Percentiles rank a stretch among this genome's conserved stretches.
Evolutionary conservation across 2,888 invertebrate species (phyloP).

Genomic region (Tridacna gigas): DNA sequence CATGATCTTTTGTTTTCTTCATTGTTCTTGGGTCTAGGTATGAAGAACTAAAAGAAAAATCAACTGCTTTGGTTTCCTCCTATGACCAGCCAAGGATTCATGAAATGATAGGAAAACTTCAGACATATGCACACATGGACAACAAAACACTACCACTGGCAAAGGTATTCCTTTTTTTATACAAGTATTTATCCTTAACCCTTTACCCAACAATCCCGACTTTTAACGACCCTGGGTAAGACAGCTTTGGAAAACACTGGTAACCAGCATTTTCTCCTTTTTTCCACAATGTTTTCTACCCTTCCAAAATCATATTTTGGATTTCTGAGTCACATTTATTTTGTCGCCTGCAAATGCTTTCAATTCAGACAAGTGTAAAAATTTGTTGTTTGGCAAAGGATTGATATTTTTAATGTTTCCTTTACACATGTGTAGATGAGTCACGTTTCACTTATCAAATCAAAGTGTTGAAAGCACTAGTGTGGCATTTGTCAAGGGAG

Average conservation of each 20-base stretch:
- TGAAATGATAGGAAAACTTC: constrained; percentile 62
- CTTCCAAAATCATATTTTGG: too few species aligned
- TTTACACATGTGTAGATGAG: too few species aligned
- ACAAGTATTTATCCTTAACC: neutral
- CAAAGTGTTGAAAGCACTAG: too few species aligned
- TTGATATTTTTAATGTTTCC: too few species aligned
- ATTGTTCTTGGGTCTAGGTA: constrained; percentile 54
- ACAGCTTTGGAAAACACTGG: neutral
- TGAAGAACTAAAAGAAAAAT: constrained; percentile 66
- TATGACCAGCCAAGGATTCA: constrained; percentile 52
- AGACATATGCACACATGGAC: constrained; percentile 69
- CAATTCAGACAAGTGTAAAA: too few species aligned
- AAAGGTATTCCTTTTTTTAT: constrained; percentile 57
- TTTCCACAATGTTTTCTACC: neutral
- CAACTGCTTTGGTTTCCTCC: constrained; percentile 34
- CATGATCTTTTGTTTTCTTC: too few species aligned
- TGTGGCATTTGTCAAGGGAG: too few species aligned
- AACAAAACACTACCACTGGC: constrained; percentile 64
- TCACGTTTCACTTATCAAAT: too few species aligned
- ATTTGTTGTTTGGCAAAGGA: too few species aligned
- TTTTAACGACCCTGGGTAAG: too few species aligned
- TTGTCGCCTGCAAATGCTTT: too few species aligned
- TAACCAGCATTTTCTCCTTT: neutral
- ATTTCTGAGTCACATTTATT: too few species aligned
- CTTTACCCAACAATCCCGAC: neutral